Percentiles rank a stretch among this genome's conserved stretches.
Evolutionary conservation across 2,888 invertebrate genomes (phyloP).

Genomic region (Danaus chrysippus): DNA sequence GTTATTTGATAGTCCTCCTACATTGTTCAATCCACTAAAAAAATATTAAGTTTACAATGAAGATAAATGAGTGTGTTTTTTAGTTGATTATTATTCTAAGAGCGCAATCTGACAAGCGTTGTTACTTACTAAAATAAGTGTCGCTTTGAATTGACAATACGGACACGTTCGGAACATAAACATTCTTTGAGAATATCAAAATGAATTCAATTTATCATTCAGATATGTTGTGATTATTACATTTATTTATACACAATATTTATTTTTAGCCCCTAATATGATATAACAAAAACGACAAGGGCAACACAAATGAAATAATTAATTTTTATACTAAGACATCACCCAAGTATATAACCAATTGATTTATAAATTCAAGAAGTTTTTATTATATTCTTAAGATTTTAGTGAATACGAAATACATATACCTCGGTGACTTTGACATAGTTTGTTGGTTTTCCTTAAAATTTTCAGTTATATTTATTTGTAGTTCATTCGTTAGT

Average conservation of each 20-base stretch:
- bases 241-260: no score
- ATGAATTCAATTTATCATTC: not conserved
- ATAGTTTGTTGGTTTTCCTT: slow-evolving; percentile 21
- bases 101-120: not conserved
- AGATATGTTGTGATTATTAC: not conserved
- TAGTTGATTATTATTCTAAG: not conserved
- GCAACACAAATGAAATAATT: no score
- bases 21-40: no score
- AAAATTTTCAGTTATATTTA: not conserved
- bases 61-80: not conserved
- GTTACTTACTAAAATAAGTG: slow-evolving; percentile 1
- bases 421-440: slow-evolving; percentile 22
- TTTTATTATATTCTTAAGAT: not conserved
- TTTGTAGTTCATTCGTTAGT: not conserved
- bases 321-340: no score
- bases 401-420: slow-evolving; percentile 1
- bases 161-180: not conserved
- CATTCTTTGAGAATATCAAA: not conserved
- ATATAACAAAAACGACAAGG: no score
- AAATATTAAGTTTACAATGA: not conserved
- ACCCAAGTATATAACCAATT: no score
- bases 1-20: no score
- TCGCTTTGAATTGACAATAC: not conserved
- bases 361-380: no score
- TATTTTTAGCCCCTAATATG: no score